A percentile compares a stretch with the other conserved stretches of the same genome.
Evolutionary conservation across 2,888 invertebrate species (phyloP).

Genomic region (Cataglyphis altisquamis): DNA sequence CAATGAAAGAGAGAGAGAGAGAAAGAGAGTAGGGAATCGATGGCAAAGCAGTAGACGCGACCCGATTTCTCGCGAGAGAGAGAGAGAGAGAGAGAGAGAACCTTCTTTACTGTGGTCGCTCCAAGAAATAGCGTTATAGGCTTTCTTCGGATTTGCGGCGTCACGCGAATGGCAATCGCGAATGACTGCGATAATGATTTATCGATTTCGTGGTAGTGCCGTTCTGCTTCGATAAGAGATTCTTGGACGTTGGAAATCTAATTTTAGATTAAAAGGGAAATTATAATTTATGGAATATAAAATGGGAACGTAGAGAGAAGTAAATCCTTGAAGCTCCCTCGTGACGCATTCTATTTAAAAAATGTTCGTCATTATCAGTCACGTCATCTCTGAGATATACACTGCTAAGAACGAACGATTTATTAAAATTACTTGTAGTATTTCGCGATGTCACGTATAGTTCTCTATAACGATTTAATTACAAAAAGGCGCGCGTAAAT

Average conservation of each 20-base stretch:
- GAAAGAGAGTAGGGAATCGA: slow-evolving; percentile 58
- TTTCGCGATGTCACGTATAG: slow-evolving; percentile 1
- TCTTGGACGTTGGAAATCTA: slow-evolving; percentile 25
- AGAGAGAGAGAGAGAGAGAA: not conserved
- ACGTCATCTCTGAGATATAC: not conserved
- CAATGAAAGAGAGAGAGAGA: slow-evolving; percentile 20
- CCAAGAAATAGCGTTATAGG: slow-evolving; percentile 41
- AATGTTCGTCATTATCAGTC: not conserved
- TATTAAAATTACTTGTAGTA: slow-evolving; percentile 14
- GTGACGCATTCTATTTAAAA: not conserved
- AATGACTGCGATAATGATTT: slow-evolving; percentile 37
- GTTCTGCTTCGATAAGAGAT: slow-evolving; percentile 1
- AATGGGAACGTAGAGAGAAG: not conserved
- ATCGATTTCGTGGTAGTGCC: slow-evolving; percentile 32
- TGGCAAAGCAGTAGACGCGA: slow-evolving; percentile 43
- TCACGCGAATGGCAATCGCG: slow-evolving; percentile 38
- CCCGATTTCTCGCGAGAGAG: slow-evolving; percentile 58
- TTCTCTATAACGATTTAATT: slow-evolving; percentile 45
- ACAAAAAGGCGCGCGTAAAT: slow-evolving; percentile 37
- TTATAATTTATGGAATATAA: slow-evolving; percentile 13
- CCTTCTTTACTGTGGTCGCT: slow-evolving; percentile 38
- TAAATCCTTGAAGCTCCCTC: not conserved
- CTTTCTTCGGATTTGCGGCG: slow-evolving; percentile 51
- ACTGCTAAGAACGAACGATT: not conserved
- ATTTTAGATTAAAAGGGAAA: slow-evolving; percentile 14